phyloP scores from a whole-genome alignment of 2,797 vertebrate genomes.

The Smutsia temminckii region DNA sequence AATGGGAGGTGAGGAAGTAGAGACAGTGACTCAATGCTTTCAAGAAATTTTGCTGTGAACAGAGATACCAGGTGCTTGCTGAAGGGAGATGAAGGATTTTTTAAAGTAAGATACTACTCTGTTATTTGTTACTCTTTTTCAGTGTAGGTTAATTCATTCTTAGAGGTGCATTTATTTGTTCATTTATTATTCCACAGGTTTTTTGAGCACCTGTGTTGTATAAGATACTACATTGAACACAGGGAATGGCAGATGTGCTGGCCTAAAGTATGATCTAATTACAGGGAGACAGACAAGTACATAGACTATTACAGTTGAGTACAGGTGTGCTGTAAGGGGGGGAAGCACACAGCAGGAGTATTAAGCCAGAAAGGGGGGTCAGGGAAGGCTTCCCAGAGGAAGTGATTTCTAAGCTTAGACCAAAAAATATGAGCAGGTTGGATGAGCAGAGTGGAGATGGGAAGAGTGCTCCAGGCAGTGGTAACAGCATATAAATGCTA shows the following conservation, averaged over 20 bases:
- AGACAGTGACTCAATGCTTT: not conserved
- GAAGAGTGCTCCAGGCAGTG: not conserved
- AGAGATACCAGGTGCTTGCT: not conserved
- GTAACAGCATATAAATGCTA: not conserved
- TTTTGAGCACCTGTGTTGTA: not conserved
- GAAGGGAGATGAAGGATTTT: not conserved
- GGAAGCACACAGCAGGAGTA: not conserved
- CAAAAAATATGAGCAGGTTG: not conserved
- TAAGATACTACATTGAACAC: not conserved
- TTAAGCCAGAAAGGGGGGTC: not conserved
- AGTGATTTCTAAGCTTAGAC: not conserved
- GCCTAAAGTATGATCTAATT: not conserved
- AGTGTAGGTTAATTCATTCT: not conserved
- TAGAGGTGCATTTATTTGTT: not conserved
- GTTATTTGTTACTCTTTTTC: not conserved
- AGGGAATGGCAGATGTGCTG: not conserved
- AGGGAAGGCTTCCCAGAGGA: not conserved
- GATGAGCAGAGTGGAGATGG: not conserved
- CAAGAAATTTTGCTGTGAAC: not conserved
- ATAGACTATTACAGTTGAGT: too few species aligned
- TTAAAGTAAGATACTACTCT: not conserved
- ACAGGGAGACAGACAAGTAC: not conserved
- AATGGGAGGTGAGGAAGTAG: not conserved
- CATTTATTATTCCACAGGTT: not conserved
- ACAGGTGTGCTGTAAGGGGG: not conserved